Percentiles rank a stretch among this genome's conserved stretches.
Conservation (phyloP, 2,797 vertebrate species). For the Acestrorhynchus altus region DNA sequence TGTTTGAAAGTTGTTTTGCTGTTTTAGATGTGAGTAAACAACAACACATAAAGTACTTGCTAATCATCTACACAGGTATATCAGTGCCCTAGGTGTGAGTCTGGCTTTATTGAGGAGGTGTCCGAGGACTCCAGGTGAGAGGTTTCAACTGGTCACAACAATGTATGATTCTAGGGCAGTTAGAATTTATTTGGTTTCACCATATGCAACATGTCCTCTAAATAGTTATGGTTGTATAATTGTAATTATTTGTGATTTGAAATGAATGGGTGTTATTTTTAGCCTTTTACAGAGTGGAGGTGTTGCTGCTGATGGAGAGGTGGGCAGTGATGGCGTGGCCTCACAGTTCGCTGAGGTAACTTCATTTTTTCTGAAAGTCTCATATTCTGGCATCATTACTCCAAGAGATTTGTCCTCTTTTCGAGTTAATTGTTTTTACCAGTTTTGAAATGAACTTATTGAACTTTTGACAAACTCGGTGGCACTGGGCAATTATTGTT, state of each 20-base stretch:
- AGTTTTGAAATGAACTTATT: too few species aligned
- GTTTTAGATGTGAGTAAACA: background rate
- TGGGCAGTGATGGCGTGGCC: constrained; percentile 74
- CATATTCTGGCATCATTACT: too few species aligned
- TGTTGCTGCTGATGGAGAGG: constrained; percentile 61
- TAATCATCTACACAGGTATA: constrained; percentile 79
- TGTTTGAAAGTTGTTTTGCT: background rate
- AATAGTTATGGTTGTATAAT: background rate
- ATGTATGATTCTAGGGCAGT: background rate
- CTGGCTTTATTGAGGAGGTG: constrained; percentile 92
- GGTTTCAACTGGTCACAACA: background rate
- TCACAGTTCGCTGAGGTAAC: constrained; percentile 85
- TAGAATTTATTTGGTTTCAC: background rate
- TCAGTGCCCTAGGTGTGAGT: constrained; percentile 88
- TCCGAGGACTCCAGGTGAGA: constrained; percentile 87
- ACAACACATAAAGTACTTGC: background rate
- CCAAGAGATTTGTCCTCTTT: too few species aligned
- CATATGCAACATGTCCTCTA: background rate
- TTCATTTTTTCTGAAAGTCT: constrained; percentile 36
- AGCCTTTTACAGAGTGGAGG: constrained; percentile 83
- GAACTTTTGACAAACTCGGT: too few species aligned
- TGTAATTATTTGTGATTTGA: too few species aligned
- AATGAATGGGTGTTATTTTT: constrained; percentile 32
- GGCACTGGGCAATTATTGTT: too few species aligned
- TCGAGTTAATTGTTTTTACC: too few species aligned